Percentiles rank a stretch among this genome's conserved stretches.
Conservation (phyloP, 2,888 invertebrate genomes). For the Diarsia brunnea region DNA sequence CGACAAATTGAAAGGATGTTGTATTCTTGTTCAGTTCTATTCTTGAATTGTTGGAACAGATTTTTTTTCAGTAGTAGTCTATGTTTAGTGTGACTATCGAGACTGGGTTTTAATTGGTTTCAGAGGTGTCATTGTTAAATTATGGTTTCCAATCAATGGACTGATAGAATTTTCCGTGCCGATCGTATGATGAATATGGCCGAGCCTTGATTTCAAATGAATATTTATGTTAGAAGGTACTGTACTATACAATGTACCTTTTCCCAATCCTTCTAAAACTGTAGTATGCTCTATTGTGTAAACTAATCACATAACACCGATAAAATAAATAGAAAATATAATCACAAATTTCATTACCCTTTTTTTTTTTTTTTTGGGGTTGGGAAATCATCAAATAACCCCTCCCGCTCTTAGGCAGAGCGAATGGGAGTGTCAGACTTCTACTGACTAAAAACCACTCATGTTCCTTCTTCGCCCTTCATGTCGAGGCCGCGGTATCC, state of each 20-base stretch:
- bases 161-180: not conserved
- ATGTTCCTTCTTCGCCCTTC: too few relatives aligned
- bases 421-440: too few relatives aligned
- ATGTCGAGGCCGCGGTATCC: too few relatives aligned
- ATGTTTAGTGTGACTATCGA: too few relatives aligned
- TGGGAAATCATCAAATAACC: too few relatives aligned
- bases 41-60: not conserved
- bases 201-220: not conserved
- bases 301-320: not conserved
- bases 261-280: not conserved
- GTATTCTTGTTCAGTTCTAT: not conserved
- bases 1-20: constrained; percentile 13
- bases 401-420: too few relatives aligned
- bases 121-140: not conserved
- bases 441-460: too few relatives aligned
- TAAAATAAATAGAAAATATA: constrained; percentile 12
- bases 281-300: not conserved
- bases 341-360: constrained; percentile 4
- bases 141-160: not conserved
- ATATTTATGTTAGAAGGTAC: not conserved
- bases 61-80: too few relatives aligned
- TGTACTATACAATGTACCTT: not conserved
- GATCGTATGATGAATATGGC: not conserved
- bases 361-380: too few relatives aligned
- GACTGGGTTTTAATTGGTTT: not conserved